Conservation (phyloP, 2,888 invertebrate genomes). For the Phaonia tiefii region DNA sequence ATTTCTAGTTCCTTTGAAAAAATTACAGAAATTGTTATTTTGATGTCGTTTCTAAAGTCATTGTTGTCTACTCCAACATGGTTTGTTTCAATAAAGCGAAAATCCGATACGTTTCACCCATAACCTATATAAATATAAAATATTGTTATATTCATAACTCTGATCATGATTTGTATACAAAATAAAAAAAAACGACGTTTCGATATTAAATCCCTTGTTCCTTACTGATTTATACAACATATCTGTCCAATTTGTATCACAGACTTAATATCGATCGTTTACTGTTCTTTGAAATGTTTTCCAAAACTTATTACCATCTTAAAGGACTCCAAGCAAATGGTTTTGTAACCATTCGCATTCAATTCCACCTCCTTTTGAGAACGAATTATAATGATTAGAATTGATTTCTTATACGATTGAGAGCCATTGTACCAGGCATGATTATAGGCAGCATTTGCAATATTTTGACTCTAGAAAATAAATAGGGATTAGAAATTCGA, state of each 20-base stretch:
- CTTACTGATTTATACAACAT: too few species aligned
- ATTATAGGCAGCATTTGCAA: constrained; percentile 70
- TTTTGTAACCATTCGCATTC: constrained; percentile 72
- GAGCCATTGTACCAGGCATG: constrained; percentile 73
- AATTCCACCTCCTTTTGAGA: constrained; percentile 70
- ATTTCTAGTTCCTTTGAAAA: too few species aligned
- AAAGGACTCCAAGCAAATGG: constrained; percentile 72
- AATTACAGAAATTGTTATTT: too few species aligned
- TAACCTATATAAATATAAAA: constrained; percentile 68
- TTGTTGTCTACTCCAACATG: constrained; percentile 54
- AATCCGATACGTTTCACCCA: constrained; percentile 71
- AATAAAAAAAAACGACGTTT: too few species aligned
- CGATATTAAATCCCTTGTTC: too few species aligned
- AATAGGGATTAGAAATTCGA: too few species aligned
- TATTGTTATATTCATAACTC: too few species aligned
- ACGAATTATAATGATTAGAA: constrained; percentile 71
- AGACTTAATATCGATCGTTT: too few species aligned
- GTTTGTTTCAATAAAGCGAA: constrained; percentile 70
- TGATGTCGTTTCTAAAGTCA: not conserved
- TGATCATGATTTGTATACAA: too few species aligned
- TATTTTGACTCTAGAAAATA: constrained; percentile 69
- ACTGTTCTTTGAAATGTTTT: too few species aligned
- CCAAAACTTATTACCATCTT: constrained; percentile 68
- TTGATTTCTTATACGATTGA: constrained; percentile 70
- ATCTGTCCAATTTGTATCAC: too few species aligned